Conservation (phyloP, 2,113 vertebrate species). For the Rhinopomastus cyanomelas region DNA sequence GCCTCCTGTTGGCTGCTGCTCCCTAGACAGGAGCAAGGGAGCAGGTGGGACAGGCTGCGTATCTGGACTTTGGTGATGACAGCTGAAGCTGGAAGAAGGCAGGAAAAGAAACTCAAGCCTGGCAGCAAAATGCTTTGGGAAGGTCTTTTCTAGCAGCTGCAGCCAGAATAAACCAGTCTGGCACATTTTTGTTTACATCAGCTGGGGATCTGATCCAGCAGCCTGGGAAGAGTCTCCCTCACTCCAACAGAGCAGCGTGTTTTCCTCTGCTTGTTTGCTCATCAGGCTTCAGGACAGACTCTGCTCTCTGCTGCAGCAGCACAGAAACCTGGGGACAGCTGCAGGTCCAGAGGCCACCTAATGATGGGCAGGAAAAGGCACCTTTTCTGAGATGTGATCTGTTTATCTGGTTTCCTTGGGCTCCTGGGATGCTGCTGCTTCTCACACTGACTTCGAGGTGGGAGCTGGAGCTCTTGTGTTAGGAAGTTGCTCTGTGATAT, state of each 20-base stretch:
- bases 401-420: not conserved
- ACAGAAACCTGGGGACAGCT: not conserved
- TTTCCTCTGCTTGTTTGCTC: not conserved
- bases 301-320: not conserved
- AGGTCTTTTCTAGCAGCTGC: not conserved
- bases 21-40: rapidly evolving
- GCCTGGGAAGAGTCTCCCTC: not conserved
- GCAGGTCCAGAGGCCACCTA: not conserved
- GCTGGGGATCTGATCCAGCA: not conserved
- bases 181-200: not conserved
- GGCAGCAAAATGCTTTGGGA: not conserved
- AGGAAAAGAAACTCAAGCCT: not conserved
- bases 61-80: not conserved
- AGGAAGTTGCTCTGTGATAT: not conserved
- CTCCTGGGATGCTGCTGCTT: not conserved
- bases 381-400: not conserved
- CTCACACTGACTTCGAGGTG: not conserved
- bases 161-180: not conserved
- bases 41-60: not conserved
- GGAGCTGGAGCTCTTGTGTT: not conserved
- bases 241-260: not conserved
- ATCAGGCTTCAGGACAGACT: rapidly evolving
- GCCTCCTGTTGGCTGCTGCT: not conserved
- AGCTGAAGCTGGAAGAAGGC: not conserved
- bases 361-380: not conserved